A percentile compares a stretch with the other conserved stretches of the same genome.
These are phyloP conservation scores for Heterodera filipjevi DNA, from an alignment of 2,888 invertebrate genomes.

Conservation along the genomic window DNA sequence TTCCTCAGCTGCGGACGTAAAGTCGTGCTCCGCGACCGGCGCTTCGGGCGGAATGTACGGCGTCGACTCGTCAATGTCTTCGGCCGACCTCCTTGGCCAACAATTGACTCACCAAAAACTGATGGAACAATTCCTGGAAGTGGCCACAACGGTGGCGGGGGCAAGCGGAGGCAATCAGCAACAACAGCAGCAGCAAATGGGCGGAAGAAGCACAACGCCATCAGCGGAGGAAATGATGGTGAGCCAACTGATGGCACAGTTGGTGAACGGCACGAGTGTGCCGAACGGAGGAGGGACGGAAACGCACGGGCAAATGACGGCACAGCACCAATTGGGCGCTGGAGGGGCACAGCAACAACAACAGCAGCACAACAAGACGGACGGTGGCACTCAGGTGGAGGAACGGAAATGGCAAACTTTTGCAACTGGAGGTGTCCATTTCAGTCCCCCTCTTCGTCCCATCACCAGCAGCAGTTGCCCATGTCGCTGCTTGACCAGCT, in stretches of 20 bases:
- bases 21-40: not conserved
- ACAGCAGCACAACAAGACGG: not conserved
- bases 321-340: slow-evolving; percentile 13
- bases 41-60: not conserved
- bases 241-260: slow-evolving; percentile 25
- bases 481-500: slow-evolving; percentile 32
- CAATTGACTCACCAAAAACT: slow-evolving; percentile 26
- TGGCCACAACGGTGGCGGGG: not conserved
- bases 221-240: slow-evolving; percentile 21
- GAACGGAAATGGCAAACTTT: not conserved
- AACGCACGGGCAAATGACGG: slow-evolving; percentile 12
- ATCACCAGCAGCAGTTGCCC: slow-evolving; percentile 16
- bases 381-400: not conserved
- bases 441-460: slow-evolving; percentile 27
- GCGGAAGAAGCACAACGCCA: not conserved
- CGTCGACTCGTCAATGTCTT: not conserved
- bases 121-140: slow-evolving; percentile 26
- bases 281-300: slow-evolving; percentile 11
- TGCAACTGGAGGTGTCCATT: not conserved
- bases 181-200: slow-evolving; percentile 8
- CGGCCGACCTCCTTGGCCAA: slow-evolving; percentile 7
- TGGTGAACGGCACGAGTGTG: slow-evolving; percentile 14
- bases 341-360: not conserved
- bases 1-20: not conserved
- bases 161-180: not conserved